A percentile compares a stretch with the other conserved stretches of the same genome.
These are phyloP conservation scores for Stomatorhinus ivindoensis DNA, from an alignment of 2,113 vertebrate species.

Conservation along the genomic window DNA sequence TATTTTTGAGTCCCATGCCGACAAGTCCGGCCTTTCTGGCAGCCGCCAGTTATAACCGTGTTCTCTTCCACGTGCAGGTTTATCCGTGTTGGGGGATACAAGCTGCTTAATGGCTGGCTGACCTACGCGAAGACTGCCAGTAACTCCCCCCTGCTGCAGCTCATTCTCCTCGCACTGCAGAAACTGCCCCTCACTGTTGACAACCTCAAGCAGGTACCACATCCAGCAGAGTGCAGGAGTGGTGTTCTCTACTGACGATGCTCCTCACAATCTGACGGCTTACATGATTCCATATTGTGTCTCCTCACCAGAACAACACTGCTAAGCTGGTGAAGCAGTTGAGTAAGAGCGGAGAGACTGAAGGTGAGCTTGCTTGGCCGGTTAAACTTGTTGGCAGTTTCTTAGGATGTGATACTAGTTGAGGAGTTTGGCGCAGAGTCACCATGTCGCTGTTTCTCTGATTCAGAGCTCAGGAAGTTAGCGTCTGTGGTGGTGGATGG, in stretches of 20 bases:
- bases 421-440: not conserved
- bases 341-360: slow-evolving; percentile 83
- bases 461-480: slow-evolving; percentile 75
- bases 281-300: not conserved
- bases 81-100: slow-evolving; percentile 84
- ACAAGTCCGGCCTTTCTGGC: no score
- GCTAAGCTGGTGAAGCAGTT: slow-evolving; percentile 93
- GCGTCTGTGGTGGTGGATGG: slow-evolving; percentile 81
- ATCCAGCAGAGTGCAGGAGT: not conserved
- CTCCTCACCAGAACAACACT: slow-evolving; percentile 76
- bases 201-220: slow-evolving; percentile 84
- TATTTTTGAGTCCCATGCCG: not conserved
- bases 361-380: slow-evolving; percentile 57
- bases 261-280: not conserved
- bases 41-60: not conserved
- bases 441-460: not conserved
- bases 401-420: not conserved
- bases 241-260: not conserved
- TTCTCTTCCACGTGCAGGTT: slow-evolving; percentile 57
- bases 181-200: slow-evolving; percentile 88
- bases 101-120: slow-evolving; percentile 85
- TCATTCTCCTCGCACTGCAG: slow-evolving; percentile 83
- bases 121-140: slow-evolving; percentile 80
- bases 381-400: not conserved
- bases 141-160: slow-evolving; percentile 81